Conservation (phyloP, 2,888 invertebrate species). For the Drosophila suboccidentalis region DNA sequence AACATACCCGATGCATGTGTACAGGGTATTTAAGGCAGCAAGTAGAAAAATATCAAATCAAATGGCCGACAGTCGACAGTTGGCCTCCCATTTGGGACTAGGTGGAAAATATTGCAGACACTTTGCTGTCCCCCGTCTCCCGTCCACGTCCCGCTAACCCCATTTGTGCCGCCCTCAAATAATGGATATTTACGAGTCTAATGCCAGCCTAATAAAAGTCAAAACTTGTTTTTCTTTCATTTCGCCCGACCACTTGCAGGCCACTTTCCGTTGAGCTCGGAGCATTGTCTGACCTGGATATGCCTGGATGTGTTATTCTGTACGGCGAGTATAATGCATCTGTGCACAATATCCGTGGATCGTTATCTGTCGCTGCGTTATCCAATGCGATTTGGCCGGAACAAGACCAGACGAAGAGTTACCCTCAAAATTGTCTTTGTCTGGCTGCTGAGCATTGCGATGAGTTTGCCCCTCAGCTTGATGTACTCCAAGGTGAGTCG, state of each 20-base stretch:
- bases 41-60: conserved; percentile 52
- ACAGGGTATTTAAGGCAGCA: conserved; percentile 8
- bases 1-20: background rate
- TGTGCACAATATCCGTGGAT: conserved; percentile 98
- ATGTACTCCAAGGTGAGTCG: conserved; percentile 93
- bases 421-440: conserved; percentile 96
- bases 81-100: conserved; percentile 47
- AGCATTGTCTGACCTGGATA: conserved; percentile 97
- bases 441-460: conserved; percentile 96
- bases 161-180: background rate
- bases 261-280: conserved; percentile 92
- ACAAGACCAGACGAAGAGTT: conserved; percentile 94
- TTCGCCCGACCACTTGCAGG: conserved; percentile 87
- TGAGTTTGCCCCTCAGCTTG: conserved; percentile 95
- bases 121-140: conserved; percentile 38
- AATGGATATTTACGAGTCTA: conserved; percentile 46
- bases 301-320: conserved; percentile 98
- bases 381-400: conserved; percentile 96
- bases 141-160: too few relatives aligned
- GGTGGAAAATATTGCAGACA: conserved; percentile 61
- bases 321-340: conserved; percentile 98
- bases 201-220: conserved; percentile 39
- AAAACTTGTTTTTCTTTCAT: conserved; percentile 13
- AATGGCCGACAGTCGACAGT: conserved; percentile 59
- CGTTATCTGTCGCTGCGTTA: conserved; percentile 96